Percentiles rank a stretch among this genome's conserved stretches.
These are phyloP conservation scores for Timandra comae DNA, from an alignment of 2,888 invertebrate species.

Conservation along the genomic window DNA sequence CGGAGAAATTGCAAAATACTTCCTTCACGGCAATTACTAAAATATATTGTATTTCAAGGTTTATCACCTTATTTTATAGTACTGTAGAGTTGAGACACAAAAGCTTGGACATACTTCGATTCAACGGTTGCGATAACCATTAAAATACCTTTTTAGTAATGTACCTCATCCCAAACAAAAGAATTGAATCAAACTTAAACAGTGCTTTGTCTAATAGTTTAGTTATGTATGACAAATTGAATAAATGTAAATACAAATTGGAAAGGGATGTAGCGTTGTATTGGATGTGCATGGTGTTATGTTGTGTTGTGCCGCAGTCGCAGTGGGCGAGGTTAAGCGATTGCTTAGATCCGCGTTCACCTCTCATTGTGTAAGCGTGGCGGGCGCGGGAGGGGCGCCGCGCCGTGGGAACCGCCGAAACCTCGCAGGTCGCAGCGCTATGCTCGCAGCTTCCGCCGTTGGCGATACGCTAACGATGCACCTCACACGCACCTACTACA, in stretches of 20 bases:
- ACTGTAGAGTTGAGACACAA: too few species aligned
- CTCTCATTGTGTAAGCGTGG: conserved; percentile 72
- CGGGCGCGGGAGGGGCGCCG: conserved; percentile 43
- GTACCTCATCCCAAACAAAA: too few species aligned
- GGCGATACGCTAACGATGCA: conserved; percentile 58
- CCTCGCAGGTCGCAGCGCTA: conserved; percentile 47
- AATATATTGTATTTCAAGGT: too few species aligned
- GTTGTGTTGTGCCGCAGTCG: conserved; percentile 41
- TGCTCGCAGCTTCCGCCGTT: conserved; percentile 66
- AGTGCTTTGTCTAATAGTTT: too few species aligned
- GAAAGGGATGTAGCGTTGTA: conserved; percentile 15
- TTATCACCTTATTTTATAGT: too few species aligned
- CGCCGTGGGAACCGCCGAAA: conserved; percentile 74
- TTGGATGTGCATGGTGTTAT: conserved; percentile 29
- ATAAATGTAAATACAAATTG: conserved; percentile 19
- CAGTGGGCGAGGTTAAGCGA: conserved; percentile 76
- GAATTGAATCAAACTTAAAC: conserved; percentile 14
- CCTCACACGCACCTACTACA: conserved; percentile 49
- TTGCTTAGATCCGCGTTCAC: conserved; percentile 77
- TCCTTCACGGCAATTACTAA: conserved; percentile 16
- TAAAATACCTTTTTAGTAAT: too few species aligned
- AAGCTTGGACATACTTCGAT: too few species aligned
- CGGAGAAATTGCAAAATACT: conserved; percentile 24
- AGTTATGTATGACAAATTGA: conserved; percentile 15
- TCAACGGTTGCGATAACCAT: too few species aligned